Evolutionary conservation across 1,140 invertebrate genomes (phyloP), one percentile per base, ranked within the genome.

Genomic region (Microvelia longipes): DNA sequence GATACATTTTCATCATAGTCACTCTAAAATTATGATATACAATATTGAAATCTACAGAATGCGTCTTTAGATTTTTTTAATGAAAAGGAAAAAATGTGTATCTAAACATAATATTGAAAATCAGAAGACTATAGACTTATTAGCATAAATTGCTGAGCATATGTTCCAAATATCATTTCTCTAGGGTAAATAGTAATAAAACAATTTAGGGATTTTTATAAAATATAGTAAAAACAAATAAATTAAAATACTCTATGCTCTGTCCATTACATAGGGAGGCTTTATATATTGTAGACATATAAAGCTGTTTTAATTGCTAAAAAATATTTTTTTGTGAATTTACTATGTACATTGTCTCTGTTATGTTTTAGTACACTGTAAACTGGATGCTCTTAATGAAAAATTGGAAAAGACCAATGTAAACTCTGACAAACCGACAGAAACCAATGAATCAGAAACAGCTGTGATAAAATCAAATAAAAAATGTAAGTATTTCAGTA

Each of bases 301-400:
- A 11, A 60, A 60, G 11, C 19, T 60, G 11, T 19, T 60, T 60
- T 60, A 11, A 11, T 60, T 11, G 11, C 35, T 19, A 60, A 11
- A 11, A 11, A 60, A 60, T 11, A 60, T 60, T 11, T 60, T 60
- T 60, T 19, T 60, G 35, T 11, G 19, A 60, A 60, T 60, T 29
- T 29, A 30, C 25, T 68, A 24, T 1, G 1, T 62, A 74, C 70
- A 67, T 69, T 64, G 29, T 50, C 29, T 61, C 73, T 69, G 71
- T 73, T 76, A 79, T 71, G 71, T 84, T 85, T 73, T 76, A 94
- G 92, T 95, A 71, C 92, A 93, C 82, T 92, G 95, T 76, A 94
- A 94, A 80, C 84, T 96, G 69, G 93, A 96, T 66, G 77, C 84
- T 67, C 78, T 92, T 64, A 91, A 88, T 82, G 91, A 92, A 75